Evolutionary conservation across 2,888 invertebrate species (phyloP), one percentile per base, ranked within the genome.

Genomic region (Margaritifera margaritifera): DNA sequence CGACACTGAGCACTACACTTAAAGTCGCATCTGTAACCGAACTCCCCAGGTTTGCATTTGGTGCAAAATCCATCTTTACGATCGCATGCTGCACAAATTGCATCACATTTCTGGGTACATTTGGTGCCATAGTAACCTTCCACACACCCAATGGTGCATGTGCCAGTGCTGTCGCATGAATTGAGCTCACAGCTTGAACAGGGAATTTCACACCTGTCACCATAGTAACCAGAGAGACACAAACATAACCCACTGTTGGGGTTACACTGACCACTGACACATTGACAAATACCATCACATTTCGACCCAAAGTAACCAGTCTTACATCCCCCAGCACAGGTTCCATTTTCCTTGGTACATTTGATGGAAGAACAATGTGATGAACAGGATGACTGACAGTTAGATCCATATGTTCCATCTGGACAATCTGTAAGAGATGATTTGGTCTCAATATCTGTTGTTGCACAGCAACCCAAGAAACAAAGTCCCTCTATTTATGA

Each of bases 1-100:
- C 42, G 42, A 57, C 72, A 72, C 24, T 64, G 58, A 1, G 11
- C 8, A 59, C 70, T 68, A 56, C 74, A 74, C 15, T 71, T 55
- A 27, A 55, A 22, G 22, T 68, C 64, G 54, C 74, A 74, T 6
- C 58, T 19, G 8, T 60, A 52, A 1, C 74, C 74, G 31, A 53
- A 74, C 2, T 53, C 57, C 22, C 71, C 71, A 24, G 59, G n/a
- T 24, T 60, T 51, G 51, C 74, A 74, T 8, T 60, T 61, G 1
- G 55, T n/a, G 52, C 73, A 73, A 25, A n/a, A 53, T 3, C 68
- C 69, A 31, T 50, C 63, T 2, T 22, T 56, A 59, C 68, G 27
- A 19, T 64, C 56, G 54, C 69, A 75, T 31, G 53, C 54, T 20
- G 57, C 52, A 60, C 70, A 72, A 18, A 62, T 31, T 31, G 54